Base-by-base conservation (phyloP, 37 sponge, comb jelly and placozoan species). In the Trichoplax adhaerens region DNA sequence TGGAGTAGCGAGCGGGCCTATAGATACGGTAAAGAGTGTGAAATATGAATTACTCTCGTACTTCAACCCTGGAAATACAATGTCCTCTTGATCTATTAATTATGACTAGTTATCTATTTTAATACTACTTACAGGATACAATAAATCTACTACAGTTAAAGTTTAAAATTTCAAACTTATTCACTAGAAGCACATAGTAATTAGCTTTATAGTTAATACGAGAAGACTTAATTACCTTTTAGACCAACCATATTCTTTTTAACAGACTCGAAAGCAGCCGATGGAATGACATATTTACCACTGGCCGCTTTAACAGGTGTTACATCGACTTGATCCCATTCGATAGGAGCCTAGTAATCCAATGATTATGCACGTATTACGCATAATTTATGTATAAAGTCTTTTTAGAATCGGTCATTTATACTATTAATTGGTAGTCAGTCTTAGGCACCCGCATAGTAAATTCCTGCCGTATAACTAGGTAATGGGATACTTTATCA, bases 1-100 rank as follows among this genome's bases (percentile, higher is more conserved):
- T 68, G 89, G 90, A 6, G 99, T 98, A 72, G 83, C 87, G 63
- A 98, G 78, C 6, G 99, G 99, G 5, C 99, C 93, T 91, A 57
- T 8, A 65, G 10, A 8, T 7, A 29, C 29, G 29, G 29, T 29
- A 29, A 29, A 29, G 29, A 29, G 29, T 29, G 29, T 29, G 29
- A 29, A 29, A 29, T 29, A 29, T 29, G 29, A 29, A 29, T 29
- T 29, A 29, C 29, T 29, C 29, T 29, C 29, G 29, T 29, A 29
- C 29, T 29, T 29, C 29, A 29, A 29, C 29, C 29, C 29, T 29
- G 29, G 29, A 29, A 29, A 29, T 29, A 29, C 29, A 29, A 29
- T 29, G 29, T 29, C 29, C 29, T 29, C 29, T 29, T 29, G 29
- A 29, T 29, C 29, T 29, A 29, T 29, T 29, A 29, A 29, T 29